These are phyloP conservation scores for Elaphurus davidianus DNA, from an alignment of 2,113 vertebrate genomes.

Conservation along the genomic window DNA sequence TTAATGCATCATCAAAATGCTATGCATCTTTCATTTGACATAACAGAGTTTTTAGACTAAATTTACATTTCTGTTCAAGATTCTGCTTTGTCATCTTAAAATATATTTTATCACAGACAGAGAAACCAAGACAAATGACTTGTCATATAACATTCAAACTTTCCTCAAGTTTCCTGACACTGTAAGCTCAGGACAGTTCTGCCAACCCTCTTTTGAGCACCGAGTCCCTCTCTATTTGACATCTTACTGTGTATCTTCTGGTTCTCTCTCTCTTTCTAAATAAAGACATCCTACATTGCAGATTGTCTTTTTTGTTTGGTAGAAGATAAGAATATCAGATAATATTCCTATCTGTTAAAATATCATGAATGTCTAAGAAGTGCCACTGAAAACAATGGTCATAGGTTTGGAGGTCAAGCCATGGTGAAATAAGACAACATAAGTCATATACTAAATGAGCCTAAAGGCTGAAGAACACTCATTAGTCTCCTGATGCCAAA, in stretches of 20 bases:
- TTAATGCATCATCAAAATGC: neutral
- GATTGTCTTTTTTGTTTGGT: neutral
- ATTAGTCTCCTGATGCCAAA: neutral
- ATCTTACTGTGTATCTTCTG: neutral
- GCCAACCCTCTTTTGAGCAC: neutral
- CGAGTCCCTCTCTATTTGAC: neutral
- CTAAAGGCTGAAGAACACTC: neutral
- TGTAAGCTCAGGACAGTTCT: neutral
- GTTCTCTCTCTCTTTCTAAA: neutral
- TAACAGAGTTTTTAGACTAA: neutral
- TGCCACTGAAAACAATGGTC: neutral
- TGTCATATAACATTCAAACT: neutral
- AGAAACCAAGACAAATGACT: neutral
- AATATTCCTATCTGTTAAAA: neutral
- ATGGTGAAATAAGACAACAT: neutral
- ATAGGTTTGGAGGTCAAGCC: neutral
- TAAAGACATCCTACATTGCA: neutral
- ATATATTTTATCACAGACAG: neutral
- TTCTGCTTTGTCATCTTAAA: conserved; percentile 28
- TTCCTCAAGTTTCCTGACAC: neutral
- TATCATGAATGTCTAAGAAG: neutral
- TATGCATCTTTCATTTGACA: neutral
- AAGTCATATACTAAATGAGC: neutral
- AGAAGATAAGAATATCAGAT: neutral
- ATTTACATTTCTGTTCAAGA: neutral